Evolutionary conservation across 1,140 invertebrate genomes (phyloP), one percentile per base, ranked within the genome.

Genomic region (Drosophila bipectinata): DNA sequence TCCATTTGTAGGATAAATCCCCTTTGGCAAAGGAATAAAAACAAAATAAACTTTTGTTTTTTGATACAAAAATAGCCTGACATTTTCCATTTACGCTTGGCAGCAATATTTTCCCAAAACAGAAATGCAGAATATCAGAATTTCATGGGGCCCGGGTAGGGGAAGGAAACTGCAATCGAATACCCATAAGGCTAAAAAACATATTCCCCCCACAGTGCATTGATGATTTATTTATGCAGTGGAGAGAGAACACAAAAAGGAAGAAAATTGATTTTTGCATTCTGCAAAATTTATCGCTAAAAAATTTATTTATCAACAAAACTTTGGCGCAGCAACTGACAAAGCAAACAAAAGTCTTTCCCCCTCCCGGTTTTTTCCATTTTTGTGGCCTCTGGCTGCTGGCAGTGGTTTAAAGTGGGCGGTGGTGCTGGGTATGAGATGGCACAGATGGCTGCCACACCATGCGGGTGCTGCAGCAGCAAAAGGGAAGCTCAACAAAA

Each of bases 161-260:
- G 21, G 28, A 15, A 48, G 24, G 44, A 55, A 49, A 62, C 52
- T 82, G 79, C 79, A 82, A 56, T 82, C 55, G 26, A 14, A 75
- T 37, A 32, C n/a, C 34, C 39, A 18, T 18, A 47, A 55, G 34
- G 44, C 39, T 47, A 15, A 67, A 48, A 48, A 26, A 15, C 8
- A 63, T 56, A 64, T 61, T 61, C 39, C 67, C 73, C 28, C 41
- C 44, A 32, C 41, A 78, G 63, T 78, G 78, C 74, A 82, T 66
- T 69, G 82, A 88, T 85, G 82, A 85, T 85, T 85, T 85, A 85
- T 85, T 88, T 82, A 85, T 78, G 82, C 77, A 66, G 74, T 56
- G 60, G 48, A 44, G 53, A 30, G 21, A 54, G 32, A 37, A 47
- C 52, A 57, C 47, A 61, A 66, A 63, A 74, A 62, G 68, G 49